These are phyloP conservation scores for Hydractinia echinata DNA, from an alignment of 30 jellyfish, hydroid and myxozoan genomes.

Conservation along the genomic window DNA sequence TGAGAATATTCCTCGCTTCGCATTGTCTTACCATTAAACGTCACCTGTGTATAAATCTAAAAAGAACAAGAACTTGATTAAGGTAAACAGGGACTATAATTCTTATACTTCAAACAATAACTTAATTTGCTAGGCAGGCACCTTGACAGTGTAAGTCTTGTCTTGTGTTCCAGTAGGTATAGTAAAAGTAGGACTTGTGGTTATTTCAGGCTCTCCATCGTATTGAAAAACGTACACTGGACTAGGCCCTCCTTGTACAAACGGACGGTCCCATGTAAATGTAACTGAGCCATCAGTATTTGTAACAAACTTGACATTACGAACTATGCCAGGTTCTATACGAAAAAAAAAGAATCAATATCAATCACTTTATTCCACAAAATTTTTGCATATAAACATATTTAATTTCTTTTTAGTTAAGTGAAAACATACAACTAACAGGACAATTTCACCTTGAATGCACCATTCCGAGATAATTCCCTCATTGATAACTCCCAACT, in stretches of 20 bases:
- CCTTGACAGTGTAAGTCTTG: conserved; percentile 8
- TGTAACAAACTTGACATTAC: conserved; percentile 15
- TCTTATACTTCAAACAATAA: not conserved
- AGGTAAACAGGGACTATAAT: not conserved
- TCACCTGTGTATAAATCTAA: conserved; percentile 20
- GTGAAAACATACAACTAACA: too few species aligned
- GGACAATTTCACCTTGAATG: too few species aligned
- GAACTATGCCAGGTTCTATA: conserved; percentile 52
- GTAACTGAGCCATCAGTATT: conserved; percentile 45
- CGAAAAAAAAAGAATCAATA: not conserved
- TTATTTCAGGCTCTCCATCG: conserved; percentile 4
- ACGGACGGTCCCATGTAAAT: conserved; percentile 50
- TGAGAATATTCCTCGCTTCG: not conserved
- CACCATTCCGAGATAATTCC: too few species aligned
- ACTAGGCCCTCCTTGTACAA: conserved; percentile 32
- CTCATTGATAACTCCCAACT: too few species aligned
- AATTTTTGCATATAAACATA: not conserved
- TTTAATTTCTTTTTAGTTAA: not conserved
- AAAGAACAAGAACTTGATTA: not conserved
- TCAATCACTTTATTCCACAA: conserved; percentile 10
- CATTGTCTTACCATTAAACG: not conserved
- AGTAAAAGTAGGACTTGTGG: not conserved
- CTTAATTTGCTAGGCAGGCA: not conserved
- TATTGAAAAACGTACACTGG: conserved; percentile 16
- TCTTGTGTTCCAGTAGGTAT: not conserved